These are phyloP conservation scores for Chroicocephalus ridibundus DNA, from an alignment of 2,113 vertebrate species.

Conservation along the genomic window DNA sequence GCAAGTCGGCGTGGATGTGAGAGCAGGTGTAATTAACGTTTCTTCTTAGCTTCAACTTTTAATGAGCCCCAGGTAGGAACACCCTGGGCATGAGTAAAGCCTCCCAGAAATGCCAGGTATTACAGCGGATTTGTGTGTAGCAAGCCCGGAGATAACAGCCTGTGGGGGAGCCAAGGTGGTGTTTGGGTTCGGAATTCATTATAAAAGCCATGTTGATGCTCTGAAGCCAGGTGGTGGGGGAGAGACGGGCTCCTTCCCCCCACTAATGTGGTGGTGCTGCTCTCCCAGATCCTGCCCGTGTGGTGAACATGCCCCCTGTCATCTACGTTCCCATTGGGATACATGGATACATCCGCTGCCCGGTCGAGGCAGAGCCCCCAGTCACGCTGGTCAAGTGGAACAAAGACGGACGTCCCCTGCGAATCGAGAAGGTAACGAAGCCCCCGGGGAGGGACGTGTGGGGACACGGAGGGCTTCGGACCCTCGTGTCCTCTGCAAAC, in stretches of 20 bases:
- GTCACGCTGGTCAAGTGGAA: slow-evolving; percentile 96
- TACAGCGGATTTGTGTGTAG: neutral
- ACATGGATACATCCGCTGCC: slow-evolving; percentile 96
- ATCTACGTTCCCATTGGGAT: slow-evolving; percentile 97
- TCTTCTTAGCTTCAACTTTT: neutral
- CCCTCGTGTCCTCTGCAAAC: rapidly evolving
- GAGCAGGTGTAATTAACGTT: neutral
- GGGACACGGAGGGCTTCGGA: rapidly evolving
- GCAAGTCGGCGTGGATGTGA: neutral
- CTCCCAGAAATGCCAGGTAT: neutral
- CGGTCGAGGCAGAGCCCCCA: slow-evolving; percentile 94
- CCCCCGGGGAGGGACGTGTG: rapidly evolving
- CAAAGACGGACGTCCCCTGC: slow-evolving; percentile 94
- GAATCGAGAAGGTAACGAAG: slow-evolving; percentile 88
- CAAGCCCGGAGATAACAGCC: neutral
- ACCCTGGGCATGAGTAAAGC: neutral
- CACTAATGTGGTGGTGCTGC: neutral
- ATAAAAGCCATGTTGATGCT: neutral
- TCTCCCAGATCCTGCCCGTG: slow-evolving; percentile 89
- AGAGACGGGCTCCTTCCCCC: rapidly evolving
- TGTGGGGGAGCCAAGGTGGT: neutral
- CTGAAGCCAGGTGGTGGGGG: neutral
- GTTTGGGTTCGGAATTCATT: neutral
- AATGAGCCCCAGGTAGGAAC: neutral
- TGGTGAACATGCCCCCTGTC: slow-evolving; percentile 97